Evolutionary conservation across 2,888 invertebrate species (phyloP).

Genomic region (Cecidostiba fungosa): DNA sequence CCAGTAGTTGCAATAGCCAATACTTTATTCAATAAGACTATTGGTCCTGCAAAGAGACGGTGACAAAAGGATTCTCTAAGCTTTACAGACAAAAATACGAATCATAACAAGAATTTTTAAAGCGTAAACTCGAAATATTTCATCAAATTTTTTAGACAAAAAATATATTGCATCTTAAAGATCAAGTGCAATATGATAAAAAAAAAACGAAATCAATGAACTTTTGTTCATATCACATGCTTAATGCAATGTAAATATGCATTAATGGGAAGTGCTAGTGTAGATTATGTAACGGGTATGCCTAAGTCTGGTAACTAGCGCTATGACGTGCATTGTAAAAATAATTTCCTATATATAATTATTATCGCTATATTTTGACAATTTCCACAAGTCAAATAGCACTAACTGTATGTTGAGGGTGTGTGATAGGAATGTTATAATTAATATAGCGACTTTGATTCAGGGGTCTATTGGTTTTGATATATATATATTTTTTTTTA

Average conservation of each 20-base stretch:
- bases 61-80: constrained; percentile 69
- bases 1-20: constrained; percentile 92
- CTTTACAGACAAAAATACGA: constrained; percentile 36
- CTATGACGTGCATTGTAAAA: constrained; percentile 27
- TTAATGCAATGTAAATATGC: constrained; percentile 53
- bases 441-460: constrained; percentile 29
- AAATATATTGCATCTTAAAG: constrained; percentile 15
- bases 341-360: constrained; percentile 46
- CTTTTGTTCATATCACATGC: constrained; percentile 16
- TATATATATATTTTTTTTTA: constrained; percentile 45
- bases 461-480: constrained; percentile 35
- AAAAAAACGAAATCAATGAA: constrained; percentile 19
- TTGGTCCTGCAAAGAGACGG: constrained; percentile 77
- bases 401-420: constrained; percentile 38
- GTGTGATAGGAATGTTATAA: constrained; percentile 36
- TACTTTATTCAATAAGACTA: constrained; percentile 86
- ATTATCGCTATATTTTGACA: constrained; percentile 41
- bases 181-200: constrained; percentile 26
- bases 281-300: constrained; percentile 49
- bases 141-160: constrained; percentile 54
- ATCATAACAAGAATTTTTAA: constrained; percentile 48
- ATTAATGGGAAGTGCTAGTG: constrained; percentile 45
- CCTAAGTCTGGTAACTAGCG: constrained; percentile 55
- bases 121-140: constrained; percentile 47
- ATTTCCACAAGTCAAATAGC: constrained; percentile 39